Percentiles rank a stretch among this genome's conserved stretches.
Conservation (phyloP, 2,113 vertebrate genomes). For the Nasalis larvatus region DNA sequence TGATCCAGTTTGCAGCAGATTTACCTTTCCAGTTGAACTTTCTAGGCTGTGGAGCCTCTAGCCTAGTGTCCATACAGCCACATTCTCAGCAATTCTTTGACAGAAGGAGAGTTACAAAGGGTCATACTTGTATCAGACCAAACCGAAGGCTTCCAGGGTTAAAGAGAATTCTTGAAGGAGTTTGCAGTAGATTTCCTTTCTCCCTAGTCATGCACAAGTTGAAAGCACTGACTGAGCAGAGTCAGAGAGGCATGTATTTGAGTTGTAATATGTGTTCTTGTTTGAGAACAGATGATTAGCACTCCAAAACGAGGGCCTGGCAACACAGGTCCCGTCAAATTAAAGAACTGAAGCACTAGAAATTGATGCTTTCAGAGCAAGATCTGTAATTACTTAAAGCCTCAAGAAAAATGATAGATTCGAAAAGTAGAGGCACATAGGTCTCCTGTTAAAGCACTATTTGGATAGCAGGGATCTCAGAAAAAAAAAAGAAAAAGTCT, state of each 20-base stretch:
- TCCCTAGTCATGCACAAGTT: not conserved
- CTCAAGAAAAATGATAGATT: conserved; percentile 16
- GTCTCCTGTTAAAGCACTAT: not conserved
- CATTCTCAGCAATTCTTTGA: not conserved
- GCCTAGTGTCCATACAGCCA: not conserved
- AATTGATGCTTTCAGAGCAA: conserved; percentile 32
- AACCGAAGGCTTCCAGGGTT: not conserved
- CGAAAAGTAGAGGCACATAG: not conserved
- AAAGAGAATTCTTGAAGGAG: not conserved
- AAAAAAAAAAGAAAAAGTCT: not conserved
- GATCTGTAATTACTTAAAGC: conserved; percentile 27
- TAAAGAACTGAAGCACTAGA: conserved; percentile 2
- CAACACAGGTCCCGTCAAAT: not conserved
- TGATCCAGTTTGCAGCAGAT: conserved; percentile 7
- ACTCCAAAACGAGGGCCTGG: not conserved
- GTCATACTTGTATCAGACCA: not conserved
- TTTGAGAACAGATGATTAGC: conserved; percentile 16
- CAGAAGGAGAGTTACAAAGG: not conserved
- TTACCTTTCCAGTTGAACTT: not conserved
- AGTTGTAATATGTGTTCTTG: not conserved
- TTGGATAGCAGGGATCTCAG: not conserved
- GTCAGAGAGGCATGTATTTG: not conserved
- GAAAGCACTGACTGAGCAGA: not conserved
- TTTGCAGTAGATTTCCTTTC: not conserved
- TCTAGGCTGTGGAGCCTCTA: not conserved